Conservation (phyloP, 2,113 vertebrate species). For the Pleuronectes platessa region DNA sequence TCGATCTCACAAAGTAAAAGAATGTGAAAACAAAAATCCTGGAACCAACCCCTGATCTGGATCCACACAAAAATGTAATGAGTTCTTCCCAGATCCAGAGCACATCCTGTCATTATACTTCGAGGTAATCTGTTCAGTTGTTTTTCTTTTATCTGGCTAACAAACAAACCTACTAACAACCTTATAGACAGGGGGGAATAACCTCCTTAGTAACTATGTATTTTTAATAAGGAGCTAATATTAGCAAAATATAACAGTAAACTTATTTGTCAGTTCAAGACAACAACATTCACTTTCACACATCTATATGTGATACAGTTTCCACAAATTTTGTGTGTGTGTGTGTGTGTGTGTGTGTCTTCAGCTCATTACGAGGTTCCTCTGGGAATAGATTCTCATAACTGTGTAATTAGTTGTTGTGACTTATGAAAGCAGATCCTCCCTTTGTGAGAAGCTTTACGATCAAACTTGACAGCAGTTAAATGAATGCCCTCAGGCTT, state of each 20-base stretch:
- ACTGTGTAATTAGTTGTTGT: conserved; percentile 47
- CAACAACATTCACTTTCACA: not conserved
- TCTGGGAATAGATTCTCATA: conserved; percentile 25
- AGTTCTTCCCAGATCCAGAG: too few relatives aligned
- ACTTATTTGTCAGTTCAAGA: not conserved
- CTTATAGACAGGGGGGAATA: too few relatives aligned
- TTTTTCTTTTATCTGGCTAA: too few relatives aligned
- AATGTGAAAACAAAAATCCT: too few relatives aligned
- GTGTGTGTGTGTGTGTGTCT: conserved; percentile 9
- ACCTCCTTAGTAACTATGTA: not conserved
- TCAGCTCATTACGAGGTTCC: conserved; percentile 14
- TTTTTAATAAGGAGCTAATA: not conserved
- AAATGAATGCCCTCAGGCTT: conserved; percentile 18
- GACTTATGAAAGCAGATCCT: conserved; percentile 30
- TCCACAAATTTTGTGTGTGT: not conserved
- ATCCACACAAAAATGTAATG: too few relatives aligned
- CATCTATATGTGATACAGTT: not conserved
- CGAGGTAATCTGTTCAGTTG: too few relatives aligned
- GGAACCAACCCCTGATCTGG: too few relatives aligned
- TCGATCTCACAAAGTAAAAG: too few relatives aligned
- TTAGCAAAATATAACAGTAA: not conserved
- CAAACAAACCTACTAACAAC: too few relatives aligned
- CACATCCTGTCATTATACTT: too few relatives aligned
- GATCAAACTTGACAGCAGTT: conserved; percentile 38
- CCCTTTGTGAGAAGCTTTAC: conserved; percentile 22